phyloP scores from a whole-genome alignment of 2,888 invertebrate species.

The Azorinus chamasolen region DNA sequence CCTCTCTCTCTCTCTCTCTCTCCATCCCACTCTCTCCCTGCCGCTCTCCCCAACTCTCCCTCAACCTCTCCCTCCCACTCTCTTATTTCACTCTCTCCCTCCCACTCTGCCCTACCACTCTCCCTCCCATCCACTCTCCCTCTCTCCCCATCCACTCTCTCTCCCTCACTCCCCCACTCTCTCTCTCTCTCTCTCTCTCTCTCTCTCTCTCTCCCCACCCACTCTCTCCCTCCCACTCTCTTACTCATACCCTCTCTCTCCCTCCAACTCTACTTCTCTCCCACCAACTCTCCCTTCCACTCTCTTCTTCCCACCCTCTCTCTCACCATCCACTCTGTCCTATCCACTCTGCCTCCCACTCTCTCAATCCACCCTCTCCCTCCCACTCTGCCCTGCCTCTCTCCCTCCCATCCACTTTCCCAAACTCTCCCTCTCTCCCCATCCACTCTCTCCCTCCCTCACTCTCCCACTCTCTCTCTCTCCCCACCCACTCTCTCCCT shows the following conservation, averaged over 20 bases:
- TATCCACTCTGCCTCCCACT: not conserved
- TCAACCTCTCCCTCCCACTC: not conserved
- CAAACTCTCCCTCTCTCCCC: not conserved
- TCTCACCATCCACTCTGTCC: constrained; percentile 1
- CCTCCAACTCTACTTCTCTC: not conserved
- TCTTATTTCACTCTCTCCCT: not conserved
- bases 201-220: not conserved
- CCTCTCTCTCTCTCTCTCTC: constrained; percentile 2
- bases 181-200: no score
- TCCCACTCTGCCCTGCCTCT: not conserved
- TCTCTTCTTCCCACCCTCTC: not conserved
- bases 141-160: no score
- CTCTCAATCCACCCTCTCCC: not conserved
- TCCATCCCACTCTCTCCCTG: not conserved
- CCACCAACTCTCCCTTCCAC: not conserved
- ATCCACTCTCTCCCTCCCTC: no score
- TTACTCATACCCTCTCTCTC: not conserved
- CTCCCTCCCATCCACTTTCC: not conserved
- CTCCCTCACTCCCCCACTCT: no score
- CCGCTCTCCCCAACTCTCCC: not conserved
- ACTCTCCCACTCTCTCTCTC: no score
- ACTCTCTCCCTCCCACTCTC: not conserved
- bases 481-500: not conserved
- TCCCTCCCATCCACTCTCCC: no score
- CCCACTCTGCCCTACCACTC: not conserved